Base-by-base conservation (phyloP, 2,888 invertebrate genomes). In the Philonicus albiceps region DNA sequence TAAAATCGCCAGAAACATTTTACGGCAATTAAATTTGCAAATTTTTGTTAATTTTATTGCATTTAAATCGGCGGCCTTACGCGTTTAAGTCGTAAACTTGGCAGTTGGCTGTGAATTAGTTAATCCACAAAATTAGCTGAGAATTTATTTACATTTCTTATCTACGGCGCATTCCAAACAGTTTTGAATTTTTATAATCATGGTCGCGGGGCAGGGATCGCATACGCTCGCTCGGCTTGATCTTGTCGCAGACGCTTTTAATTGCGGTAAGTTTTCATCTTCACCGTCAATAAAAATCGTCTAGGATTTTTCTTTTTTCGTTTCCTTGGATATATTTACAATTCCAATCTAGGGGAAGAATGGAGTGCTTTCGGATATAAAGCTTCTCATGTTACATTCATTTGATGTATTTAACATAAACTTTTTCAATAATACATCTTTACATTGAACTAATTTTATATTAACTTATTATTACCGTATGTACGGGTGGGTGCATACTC, bases 11-110 rank as follows among this genome's bases (percentile, higher is more conserved):
- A 76, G 76, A 76, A 40, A 40, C 40, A 22, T 40, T 76, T 76
- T 76, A 76, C 76, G 76, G 76, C 76, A 76, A 76, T 76, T 76
- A 40, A 76, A 76, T 76, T 76, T 64, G 64, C 64, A 22, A 64
- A 22, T 64, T 64, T 64, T 64, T 40, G 76, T 37, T 76, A 37
- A 76, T 76, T 76, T 40, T 40, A 76, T 76, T 40, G 22, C 43
- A 6, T 19, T 16, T 6, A 76, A 37, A 34, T 43, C 64, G 34
- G n/a, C 40, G 76, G 34, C 74, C 31, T 74, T 34, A 74, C 37
- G 76, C 76, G 22, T 76, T 64, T 3, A 40, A 19, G 40, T 76
- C 76, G 40, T 76, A 76, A 76, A 76, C 22, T 76, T 40, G 76
- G 37, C 22, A 76, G 40, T 76, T 76, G 19, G 22, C 64, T 64